Evolutionary conservation across 2,797 vertebrate species (phyloP), one percentile per base, ranked within the genome.

Genomic region (Betta splendens): DNA sequence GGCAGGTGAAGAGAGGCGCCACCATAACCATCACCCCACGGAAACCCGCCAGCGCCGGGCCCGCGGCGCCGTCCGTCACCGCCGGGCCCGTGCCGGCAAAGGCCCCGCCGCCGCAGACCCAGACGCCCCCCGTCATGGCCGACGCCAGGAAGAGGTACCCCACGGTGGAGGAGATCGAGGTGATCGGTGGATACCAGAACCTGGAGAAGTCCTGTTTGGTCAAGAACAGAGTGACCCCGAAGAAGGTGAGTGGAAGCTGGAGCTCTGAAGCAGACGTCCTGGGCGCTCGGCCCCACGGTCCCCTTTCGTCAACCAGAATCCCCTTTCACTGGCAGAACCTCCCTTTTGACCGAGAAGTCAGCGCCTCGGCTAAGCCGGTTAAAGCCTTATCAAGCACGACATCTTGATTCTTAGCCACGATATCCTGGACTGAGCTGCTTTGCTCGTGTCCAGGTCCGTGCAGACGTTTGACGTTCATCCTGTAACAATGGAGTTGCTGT

Each of bases 151-250:
- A 94, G 74, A 93, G 93, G 48, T 97, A 92, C 77, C 95, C 95
- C n/a, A 92, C 92, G 0, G 95, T 75, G 0, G 94, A 98, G 58
- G 94, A 98, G 83, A 98, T 98, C 22, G 83, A 92, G 85, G 96
- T 98, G 67, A 94, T 97, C 5, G 95, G 96, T 18, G 96, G 95
- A 43, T 97, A 97, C 85, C 91, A 92, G 81, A 91, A 85, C 28
- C 90, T 96, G 48, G 89, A 93, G 54, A 93, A 85, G 69, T 97
- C 95, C 22, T 97, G 96, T 72, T 85, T 98, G 62, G 82, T 88
- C 46, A 96, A 94, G 83, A 92, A 80, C 15, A 91, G 83, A 85
- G 85, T 76, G 2, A 89, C 86, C 7, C 82, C 82, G 3, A 97
- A 94, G 89, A 91, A 85, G 89, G 96, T 98, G 89, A 90, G 93